Percentiles rank a stretch among this genome's conserved stretches.
Evolutionary conservation across 2,797 vertebrate species (phyloP).

Genomic region (Sciurus vulgaris): DNA sequence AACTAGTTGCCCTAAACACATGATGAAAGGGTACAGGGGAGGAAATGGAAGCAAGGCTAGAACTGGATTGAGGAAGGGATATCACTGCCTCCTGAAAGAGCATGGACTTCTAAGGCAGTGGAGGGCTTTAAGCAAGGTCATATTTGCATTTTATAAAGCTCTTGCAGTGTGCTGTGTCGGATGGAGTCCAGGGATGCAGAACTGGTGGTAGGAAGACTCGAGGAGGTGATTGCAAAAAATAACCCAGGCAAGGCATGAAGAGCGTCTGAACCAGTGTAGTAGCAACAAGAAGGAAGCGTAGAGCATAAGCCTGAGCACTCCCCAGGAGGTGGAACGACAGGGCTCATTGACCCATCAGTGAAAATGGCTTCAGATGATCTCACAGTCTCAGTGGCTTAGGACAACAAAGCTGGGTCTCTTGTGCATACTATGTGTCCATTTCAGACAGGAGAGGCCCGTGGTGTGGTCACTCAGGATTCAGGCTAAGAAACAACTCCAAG

Average conservation of each 20-base stretch:
- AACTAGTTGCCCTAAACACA: not conserved
- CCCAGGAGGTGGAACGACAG: not conserved
- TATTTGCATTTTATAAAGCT: not conserved
- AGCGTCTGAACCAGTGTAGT: not conserved
- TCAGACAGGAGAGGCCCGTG: not conserved
- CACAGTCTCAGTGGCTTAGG: not conserved
- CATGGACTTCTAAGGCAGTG: not conserved
- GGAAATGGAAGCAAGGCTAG: not conserved
- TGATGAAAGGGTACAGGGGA: not conserved
- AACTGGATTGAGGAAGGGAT: not conserved
- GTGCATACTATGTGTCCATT: fast-evolving
- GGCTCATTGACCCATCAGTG: not conserved
- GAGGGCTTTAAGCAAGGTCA: not conserved
- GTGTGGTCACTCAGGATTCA: not conserved
- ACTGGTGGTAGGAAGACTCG: not conserved
- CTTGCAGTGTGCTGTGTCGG: not conserved
- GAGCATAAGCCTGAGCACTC: not conserved
- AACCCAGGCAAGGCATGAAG: not conserved
- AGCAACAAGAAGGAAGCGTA: not conserved
- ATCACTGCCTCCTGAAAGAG: not conserved
- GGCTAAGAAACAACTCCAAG: not conserved
- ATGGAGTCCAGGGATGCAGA: not conserved
- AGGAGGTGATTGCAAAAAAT: slow-evolving; percentile 5
- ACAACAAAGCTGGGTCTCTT: not conserved
- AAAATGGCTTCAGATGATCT: not conserved